Conservation (phyloP, 2,797 vertebrate species). For the Myotis daubentonii region DNA sequence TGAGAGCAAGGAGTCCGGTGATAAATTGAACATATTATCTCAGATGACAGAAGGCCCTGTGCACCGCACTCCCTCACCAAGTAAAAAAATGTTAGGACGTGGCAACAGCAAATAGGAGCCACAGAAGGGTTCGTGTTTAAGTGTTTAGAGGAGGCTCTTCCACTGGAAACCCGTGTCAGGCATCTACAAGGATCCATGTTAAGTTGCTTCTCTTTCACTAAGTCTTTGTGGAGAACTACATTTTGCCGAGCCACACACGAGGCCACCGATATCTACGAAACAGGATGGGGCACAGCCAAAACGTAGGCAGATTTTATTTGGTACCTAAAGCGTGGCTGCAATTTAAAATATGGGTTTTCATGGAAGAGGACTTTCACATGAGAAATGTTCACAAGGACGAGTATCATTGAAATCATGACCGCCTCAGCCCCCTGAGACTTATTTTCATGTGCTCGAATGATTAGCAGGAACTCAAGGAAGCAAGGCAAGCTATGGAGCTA, state of each 20-base stretch:
- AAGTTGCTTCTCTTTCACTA: neutral
- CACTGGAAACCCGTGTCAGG: constrained; percentile 35
- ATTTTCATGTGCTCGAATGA: neutral
- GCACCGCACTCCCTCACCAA: neutral
- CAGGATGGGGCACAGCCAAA: neutral
- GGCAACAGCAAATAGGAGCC: constrained; percentile 62
- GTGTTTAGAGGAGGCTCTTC: constrained; percentile 31
- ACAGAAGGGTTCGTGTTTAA: neutral
- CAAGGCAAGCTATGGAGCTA: neutral
- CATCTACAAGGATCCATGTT: neutral
- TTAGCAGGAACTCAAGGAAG: neutral
- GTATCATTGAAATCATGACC: neutral
- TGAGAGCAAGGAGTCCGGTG: neutral
- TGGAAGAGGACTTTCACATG: neutral
- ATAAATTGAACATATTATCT: constrained; percentile 61
- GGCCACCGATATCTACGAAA: constrained; percentile 44
- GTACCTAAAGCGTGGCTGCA: constrained; percentile 10
- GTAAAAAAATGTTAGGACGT: constrained; percentile 10
- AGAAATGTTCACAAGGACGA: neutral
- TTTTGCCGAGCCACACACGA: neutral
- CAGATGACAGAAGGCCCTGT: constrained; percentile 34
- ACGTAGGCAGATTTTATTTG: constrained; percentile 38
- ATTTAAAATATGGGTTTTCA: constrained; percentile 11
- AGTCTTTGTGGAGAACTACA: constrained; percentile 44
- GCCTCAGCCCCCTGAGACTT: constrained; percentile 27